phyloP scores from a whole-genome alignment of 2,888 invertebrate species.

The Ecliptopera silaceata region DNA sequence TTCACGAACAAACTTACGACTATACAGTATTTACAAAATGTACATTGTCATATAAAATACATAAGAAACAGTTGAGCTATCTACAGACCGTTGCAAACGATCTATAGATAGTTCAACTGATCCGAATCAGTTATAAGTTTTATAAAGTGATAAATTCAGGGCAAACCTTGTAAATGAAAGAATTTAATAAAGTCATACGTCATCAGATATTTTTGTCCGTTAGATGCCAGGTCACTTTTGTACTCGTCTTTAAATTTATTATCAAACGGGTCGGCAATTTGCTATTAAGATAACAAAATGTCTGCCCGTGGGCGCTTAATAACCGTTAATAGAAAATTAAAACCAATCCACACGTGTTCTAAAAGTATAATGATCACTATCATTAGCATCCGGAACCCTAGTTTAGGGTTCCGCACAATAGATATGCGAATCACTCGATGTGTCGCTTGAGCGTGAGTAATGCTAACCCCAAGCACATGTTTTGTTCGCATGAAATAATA shows the following conservation, averaged over 20 bases:
- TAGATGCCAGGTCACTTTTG: neutral
- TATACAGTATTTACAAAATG: too few species aligned
- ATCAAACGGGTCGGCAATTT: neutral
- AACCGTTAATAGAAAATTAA: constrained; percentile 40
- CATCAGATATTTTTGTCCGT: too few species aligned
- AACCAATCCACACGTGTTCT: constrained; percentile 61
- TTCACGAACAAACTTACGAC: too few species aligned
- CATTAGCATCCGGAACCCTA: constrained; percentile 52
- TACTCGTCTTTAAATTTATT: neutral
- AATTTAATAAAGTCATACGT: too few species aligned
- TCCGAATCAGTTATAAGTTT: too few species aligned
- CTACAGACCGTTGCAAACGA: too few species aligned
- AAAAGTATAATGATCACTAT: constrained; percentile 54
- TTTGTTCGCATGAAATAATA: constrained; percentile 75
- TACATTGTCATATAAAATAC: too few species aligned
- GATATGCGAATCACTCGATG: constrained; percentile 74
- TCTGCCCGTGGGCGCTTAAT: constrained; percentile 20
- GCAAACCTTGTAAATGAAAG: too few species aligned
- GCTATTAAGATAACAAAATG: constrained; percentile 23
- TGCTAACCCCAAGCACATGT: constrained; percentile 70
- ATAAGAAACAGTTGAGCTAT: too few species aligned
- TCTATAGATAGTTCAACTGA: too few species aligned
- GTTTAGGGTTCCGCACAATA: constrained; percentile 51
- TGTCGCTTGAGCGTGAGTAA: constrained; percentile 77
- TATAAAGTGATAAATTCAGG: too few species aligned